Evolutionary conservation across 2,797 vertebrate species (phyloP).

Genomic region (Eidolon dupreanum): DNA sequence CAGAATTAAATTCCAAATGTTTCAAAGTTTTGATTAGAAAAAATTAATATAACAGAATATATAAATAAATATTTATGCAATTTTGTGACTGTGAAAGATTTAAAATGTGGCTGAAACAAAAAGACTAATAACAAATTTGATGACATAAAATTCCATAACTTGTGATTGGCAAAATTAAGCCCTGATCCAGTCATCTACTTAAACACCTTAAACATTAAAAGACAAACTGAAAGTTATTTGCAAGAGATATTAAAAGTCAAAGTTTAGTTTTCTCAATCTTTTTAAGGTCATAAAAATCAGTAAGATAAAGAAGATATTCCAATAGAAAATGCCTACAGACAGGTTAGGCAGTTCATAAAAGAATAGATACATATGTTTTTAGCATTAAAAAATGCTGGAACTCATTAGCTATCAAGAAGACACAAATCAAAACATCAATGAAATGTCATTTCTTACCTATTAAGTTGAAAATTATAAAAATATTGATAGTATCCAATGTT

Average conservation of each 20-base stretch:
- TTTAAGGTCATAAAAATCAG: not conserved
- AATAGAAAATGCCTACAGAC: not conserved
- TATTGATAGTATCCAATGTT: not conserved
- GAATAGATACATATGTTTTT: not conserved
- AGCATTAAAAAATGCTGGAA: not conserved
- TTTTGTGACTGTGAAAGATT: not conserved
- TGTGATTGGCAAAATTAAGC: conserved; percentile 39
- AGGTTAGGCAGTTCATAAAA: not conserved
- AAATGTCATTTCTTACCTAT: conserved; percentile 11
- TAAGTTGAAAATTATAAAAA: conserved; percentile 41
- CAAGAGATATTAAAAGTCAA: not conserved
- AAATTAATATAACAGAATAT: not conserved
- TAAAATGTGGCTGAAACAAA: conserved; percentile 26
- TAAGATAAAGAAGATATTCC: not conserved
- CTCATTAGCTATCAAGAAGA: not conserved
- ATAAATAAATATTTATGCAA: conserved; percentile 39
- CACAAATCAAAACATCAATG: conserved; percentile 31
- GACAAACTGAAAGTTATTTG: conserved; percentile 27
- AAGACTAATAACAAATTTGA: conserved; percentile 52
- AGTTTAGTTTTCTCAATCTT: not conserved
- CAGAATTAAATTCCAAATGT: conserved; percentile 24
- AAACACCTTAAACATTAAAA: conserved; percentile 40
- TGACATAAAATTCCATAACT: conserved; percentile 4
- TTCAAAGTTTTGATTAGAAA: conserved; percentile 51
- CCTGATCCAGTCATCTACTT: not conserved